Conservation (phyloP, 2,888 invertebrate species). For the Tetranychus truncatus region DNA sequence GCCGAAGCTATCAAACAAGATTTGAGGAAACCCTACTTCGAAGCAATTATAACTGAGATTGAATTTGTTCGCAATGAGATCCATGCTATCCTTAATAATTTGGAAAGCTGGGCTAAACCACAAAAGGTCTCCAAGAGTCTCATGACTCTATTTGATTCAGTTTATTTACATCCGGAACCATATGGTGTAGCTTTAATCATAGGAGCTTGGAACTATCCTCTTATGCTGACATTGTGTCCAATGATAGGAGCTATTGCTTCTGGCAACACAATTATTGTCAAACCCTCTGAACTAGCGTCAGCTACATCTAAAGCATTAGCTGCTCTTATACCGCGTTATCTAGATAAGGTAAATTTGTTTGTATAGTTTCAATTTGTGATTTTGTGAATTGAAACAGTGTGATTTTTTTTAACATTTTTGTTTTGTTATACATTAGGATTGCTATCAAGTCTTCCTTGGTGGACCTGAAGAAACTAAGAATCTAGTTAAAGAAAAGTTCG, state of each 20-base stretch:
- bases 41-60: slow-evolving; percentile 58
- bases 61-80: slow-evolving; percentile 58
- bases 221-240: slow-evolving; percentile 34
- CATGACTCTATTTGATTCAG: slow-evolving; percentile 34
- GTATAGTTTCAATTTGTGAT: not conserved
- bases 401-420: not conserved
- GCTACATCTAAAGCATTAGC: slow-evolving; percentile 52
- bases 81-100: slow-evolving; percentile 45
- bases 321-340: slow-evolving; percentile 61
- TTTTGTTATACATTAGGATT: slow-evolving; percentile 45
- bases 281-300: slow-evolving; percentile 66
- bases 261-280: slow-evolving; percentile 38
- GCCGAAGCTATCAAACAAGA: slow-evolving; percentile 56
- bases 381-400: no score
- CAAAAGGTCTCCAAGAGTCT: slow-evolving; percentile 36
- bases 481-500: slow-evolving; percentile 34
- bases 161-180: slow-evolving; percentile 44
- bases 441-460: slow-evolving; percentile 36
- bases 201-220: slow-evolving; percentile 41
- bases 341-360: slow-evolving; percentile 46
- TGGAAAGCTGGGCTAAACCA: slow-evolving; percentile 59
- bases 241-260: slow-evolving; percentile 55
- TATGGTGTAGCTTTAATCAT: slow-evolving; percentile 56
- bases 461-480: slow-evolving; percentile 37
- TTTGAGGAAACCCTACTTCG: slow-evolving; percentile 45